Base-by-base conservation (phyloP, 2,888 invertebrate species). In the Capitulum mitella region DNA sequence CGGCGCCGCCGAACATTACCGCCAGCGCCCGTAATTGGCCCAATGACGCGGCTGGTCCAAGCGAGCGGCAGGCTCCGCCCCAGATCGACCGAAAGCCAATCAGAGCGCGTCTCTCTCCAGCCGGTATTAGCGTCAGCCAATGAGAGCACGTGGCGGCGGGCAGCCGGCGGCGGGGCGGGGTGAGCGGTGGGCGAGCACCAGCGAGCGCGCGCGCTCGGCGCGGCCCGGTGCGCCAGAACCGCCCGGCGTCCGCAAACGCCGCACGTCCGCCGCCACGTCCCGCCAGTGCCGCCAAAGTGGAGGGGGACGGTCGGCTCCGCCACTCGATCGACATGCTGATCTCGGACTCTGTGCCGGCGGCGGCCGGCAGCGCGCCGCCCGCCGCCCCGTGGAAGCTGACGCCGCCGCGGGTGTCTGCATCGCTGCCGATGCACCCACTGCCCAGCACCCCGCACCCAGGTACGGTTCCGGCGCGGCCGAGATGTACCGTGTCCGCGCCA, bases 321-420 rank as follows among this genome's bases (percentile, higher is more conserved):
- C 76, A 76, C 76, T 76, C 76, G 76, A 76, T 76, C 43, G 76
- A 76, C 48, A 76, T 76, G 76, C 32, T 76, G 76, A 76, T 76
- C n/a, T 76, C 76, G 16, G 76, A 76, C 46, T n/a, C 76, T 12
- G 46, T n/a, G 29, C 76, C 43, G 29, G 5, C 76, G 76, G 16
- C 76, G 46, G 46, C 46, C 29, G 76, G 46, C 76, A 32, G 40
- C 26, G 70, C 70, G 70, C 70, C 70, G 70, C 70, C 70, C 22
- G 70, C 70, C 22, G 16, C 70, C 70, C 5, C 70, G 10, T 70
- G 70, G 70, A 70, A 70, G 40, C 40, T 70, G 37, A 26, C 37
- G 14, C 26, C 70, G 37, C 37, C 70, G 70, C 70, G 70, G 0
- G 19, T 22, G 22, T 8, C 70, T 10, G 70, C 70, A 10, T 3